phyloP scores from a whole-genome alignment of 1,140 invertebrate species.

The Trichogramma pretiosum region DNA sequence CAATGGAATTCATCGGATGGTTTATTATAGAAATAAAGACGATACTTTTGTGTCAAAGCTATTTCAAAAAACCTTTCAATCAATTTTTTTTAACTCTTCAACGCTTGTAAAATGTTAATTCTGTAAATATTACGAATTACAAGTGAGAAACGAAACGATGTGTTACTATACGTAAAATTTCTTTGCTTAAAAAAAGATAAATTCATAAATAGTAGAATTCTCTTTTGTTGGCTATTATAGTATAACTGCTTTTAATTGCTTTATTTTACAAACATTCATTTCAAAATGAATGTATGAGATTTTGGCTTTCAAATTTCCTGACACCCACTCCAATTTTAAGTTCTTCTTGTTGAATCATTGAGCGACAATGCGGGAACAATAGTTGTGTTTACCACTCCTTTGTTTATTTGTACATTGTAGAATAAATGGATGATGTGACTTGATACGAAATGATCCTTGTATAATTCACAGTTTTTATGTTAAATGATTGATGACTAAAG shows the following conservation, averaged over 20 bases:
- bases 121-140: conserved; percentile 22
- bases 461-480: conserved; percentile 16
- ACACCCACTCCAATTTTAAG: too few species aligned
- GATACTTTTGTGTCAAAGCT: conserved; percentile 21
- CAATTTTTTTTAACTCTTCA: conserved; percentile 20
- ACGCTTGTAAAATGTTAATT: conserved; percentile 22
- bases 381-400: conserved; percentile 15
- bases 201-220: too few species aligned
- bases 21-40: conserved; percentile 22
- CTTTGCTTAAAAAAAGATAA: conserved; percentile 11
- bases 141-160: conserved; percentile 17
- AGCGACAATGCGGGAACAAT: conserved; percentile 10
- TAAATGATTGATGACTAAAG: conserved; percentile 13
- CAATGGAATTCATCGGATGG: conserved; percentile 21
- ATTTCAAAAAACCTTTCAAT: conserved; percentile 19
- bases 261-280: too few species aligned
- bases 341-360: conserved; percentile 13
- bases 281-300: too few species aligned
- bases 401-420: conserved; percentile 15
- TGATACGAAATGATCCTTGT: conserved; percentile 9
- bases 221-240: conserved; percentile 14
- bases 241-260: too few species aligned
- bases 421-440: conserved; percentile 13
- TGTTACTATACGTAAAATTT: conserved; percentile 17
- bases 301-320: conserved; percentile 2